Percentiles rank a stretch among this genome's conserved stretches.
Conservation (phyloP, 2,888 invertebrate species). For the Drosophila infuscata region DNA sequence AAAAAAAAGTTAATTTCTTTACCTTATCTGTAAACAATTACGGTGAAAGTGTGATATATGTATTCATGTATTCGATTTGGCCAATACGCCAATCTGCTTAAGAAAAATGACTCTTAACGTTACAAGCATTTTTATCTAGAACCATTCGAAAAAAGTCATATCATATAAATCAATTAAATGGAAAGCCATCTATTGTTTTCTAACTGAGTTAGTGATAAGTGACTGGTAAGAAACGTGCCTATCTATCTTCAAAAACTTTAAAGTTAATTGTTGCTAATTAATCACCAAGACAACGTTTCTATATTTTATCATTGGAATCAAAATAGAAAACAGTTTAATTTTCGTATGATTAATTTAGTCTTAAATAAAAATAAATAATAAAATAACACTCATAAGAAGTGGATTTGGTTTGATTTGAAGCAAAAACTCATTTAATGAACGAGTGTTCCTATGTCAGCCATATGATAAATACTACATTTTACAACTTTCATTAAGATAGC, state of each 20-base stretch:
- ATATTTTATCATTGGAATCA: neutral
- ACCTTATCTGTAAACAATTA: neutral
- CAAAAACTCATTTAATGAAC: too few species aligned
- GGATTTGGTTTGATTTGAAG: neutral
- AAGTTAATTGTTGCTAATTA: neutral
- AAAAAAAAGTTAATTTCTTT: neutral
- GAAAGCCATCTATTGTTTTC: neutral
- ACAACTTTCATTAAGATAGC: too few species aligned
- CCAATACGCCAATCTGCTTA: neutral
- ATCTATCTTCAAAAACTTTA: neutral
- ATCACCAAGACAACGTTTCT: neutral
- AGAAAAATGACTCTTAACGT: neutral
- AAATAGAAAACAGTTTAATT: too few species aligned
- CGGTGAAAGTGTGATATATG: neutral
- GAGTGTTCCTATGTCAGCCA: too few species aligned
- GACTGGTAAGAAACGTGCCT: neutral
- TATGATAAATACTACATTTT: too few species aligned
- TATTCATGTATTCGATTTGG: neutral
- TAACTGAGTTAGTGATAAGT: neutral
- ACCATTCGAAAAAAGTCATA: neutral
- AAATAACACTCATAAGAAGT: neutral
- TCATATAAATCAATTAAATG: neutral
- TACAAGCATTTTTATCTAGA: neutral
- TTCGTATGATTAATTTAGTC: neutral
- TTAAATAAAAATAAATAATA: rapidly evolving